phyloP scores from a whole-genome alignment of 2,888 invertebrate genomes.

The Digitonthophagus gazella region DNA sequence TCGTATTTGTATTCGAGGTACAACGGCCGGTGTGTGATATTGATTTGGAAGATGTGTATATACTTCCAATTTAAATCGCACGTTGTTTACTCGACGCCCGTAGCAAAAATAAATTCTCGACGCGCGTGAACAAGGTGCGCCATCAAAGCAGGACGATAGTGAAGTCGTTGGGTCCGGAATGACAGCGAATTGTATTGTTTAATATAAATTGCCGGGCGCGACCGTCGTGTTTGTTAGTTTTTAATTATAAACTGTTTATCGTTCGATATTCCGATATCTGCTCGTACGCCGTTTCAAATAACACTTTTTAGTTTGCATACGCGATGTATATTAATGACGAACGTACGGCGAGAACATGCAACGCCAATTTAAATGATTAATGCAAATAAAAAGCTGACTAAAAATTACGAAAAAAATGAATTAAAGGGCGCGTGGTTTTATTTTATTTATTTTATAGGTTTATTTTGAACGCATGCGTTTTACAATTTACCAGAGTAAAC shows the following conservation, averaged over 20 bases:
- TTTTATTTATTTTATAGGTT: no score
- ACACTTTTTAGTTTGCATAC: neutral
- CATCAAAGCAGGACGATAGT: neutral
- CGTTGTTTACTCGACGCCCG: neutral
- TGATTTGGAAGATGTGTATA: neutral
- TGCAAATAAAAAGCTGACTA: no score
- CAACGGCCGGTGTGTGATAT: neutral
- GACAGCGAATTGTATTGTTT: neutral
- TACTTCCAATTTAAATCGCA: neutral
- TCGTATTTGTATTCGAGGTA: neutral
- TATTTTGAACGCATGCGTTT: neutral
- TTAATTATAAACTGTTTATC: neutral
- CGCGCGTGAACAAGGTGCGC: neutral
- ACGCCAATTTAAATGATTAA: neutral
- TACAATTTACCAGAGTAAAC: neutral
- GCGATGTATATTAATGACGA: neutral
- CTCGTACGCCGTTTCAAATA: neutral
- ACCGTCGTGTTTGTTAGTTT: neutral
- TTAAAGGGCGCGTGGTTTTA: no score
- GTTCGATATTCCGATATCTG: neutral
- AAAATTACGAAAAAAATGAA: no score
- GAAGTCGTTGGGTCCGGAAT: neutral
- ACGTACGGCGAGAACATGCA: neutral
- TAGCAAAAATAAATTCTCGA: neutral
- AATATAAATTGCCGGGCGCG: neutral